These are phyloP conservation scores for Anser cygnoides DNA, from an alignment of 2,113 vertebrate genomes.

Conservation along the genomic window DNA sequence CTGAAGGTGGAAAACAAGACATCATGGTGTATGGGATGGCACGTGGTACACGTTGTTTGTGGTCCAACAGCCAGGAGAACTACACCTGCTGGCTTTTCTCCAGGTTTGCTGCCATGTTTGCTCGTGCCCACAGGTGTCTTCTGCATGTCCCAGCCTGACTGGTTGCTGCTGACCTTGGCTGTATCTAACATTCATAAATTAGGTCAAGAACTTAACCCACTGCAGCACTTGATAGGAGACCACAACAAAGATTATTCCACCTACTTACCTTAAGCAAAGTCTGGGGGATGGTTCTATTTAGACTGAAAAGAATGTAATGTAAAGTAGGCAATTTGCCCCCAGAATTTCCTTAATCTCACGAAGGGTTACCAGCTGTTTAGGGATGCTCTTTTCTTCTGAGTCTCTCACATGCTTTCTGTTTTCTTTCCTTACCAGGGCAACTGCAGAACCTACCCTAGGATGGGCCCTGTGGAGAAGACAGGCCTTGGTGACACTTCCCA, in stretches of 20 bases:
- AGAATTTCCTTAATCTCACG: not conserved
- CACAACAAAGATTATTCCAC: not conserved
- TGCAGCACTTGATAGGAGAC: not conserved
- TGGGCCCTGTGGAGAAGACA: not conserved
- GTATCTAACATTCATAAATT: not conserved
- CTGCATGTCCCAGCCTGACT: not conserved
- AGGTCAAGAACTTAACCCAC: not conserved
- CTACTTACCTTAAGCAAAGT: not conserved
- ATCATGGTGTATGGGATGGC: fast-evolving
- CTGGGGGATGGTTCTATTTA: not conserved
- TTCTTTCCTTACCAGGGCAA: not conserved
- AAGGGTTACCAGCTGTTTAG: not conserved
- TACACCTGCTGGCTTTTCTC: not conserved
- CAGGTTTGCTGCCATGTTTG: not conserved
- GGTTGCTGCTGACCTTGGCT: not conserved
- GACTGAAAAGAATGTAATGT: not conserved
- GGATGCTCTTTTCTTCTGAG: not conserved
- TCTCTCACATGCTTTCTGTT: not conserved
- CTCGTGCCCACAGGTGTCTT: not conserved
- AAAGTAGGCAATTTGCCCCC: not conserved
- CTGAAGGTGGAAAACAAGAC: not conserved
- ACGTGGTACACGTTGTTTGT: fast-evolving
- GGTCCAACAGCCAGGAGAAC: not conserved
- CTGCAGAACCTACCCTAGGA: not conserved
- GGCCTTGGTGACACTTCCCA: not conserved